Evolutionary conservation across 2,113 vertebrate genomes (phyloP).

Genomic region (Burhinus oedicnemus): DNA sequence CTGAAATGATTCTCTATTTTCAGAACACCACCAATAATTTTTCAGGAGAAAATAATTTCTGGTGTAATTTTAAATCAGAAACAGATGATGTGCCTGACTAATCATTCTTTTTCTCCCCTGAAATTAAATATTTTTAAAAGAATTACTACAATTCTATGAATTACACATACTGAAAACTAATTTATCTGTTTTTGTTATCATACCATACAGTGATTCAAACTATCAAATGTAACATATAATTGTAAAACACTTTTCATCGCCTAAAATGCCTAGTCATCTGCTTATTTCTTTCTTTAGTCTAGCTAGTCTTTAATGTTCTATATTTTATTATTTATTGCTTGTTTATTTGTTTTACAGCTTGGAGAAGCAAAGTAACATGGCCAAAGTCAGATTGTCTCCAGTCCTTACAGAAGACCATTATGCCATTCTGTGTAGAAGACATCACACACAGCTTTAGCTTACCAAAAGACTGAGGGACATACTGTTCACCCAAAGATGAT

Average conservation of each 20-base stretch:
- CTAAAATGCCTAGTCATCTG: background rate
- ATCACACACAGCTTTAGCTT: background rate
- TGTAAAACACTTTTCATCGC: background rate
- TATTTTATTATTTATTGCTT: background rate
- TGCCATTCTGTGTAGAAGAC: background rate
- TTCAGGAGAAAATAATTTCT: background rate
- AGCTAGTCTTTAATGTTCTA: background rate
- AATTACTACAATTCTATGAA: background rate
- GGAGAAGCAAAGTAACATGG: background rate
- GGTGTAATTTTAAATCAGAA: background rate
- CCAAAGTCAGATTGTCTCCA: background rate
- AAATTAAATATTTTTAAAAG: background rate
- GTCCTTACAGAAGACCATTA: background rate
- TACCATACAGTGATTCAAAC: background rate
- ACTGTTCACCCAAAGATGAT: background rate
- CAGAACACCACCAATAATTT: background rate
- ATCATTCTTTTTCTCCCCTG: accelerated
- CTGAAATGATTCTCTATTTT: background rate
- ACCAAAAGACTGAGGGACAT: background rate
- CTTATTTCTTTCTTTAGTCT: background rate
- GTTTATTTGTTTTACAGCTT: background rate
- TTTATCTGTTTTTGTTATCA: background rate
- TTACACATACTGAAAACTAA: background rate
- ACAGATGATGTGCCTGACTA: background rate
- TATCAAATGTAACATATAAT: background rate